These are phyloP conservation scores for Bellardia bayeri DNA, from an alignment of 2,888 invertebrate species.

Conservation along the genomic window DNA sequence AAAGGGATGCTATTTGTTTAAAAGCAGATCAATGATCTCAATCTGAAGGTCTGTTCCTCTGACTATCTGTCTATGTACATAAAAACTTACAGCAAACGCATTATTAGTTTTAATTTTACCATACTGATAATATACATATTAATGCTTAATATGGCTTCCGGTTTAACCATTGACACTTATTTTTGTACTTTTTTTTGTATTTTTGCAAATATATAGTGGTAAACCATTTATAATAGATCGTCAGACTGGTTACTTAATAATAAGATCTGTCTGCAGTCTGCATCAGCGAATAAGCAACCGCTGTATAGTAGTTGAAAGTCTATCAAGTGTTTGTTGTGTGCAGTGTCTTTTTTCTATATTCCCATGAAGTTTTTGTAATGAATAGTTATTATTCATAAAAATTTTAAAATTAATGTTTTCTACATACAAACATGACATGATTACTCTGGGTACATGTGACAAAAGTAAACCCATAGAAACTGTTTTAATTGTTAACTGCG, in stretches of 20 bases:
- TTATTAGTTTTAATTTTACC: slow-evolving; percentile 67
- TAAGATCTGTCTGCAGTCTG: slow-evolving; percentile 61
- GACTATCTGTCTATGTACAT: not conserved
- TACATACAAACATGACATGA: slow-evolving; percentile 35
- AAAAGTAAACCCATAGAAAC: slow-evolving; percentile 43
- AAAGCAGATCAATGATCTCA: slow-evolving; percentile 70
- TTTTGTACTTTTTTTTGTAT: not conserved
- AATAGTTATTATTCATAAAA: slow-evolving; percentile 68
- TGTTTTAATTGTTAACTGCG: slow-evolving; percentile 39
- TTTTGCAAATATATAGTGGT: slow-evolving; percentile 63
- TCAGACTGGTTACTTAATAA: slow-evolving; percentile 67
- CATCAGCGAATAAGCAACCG: slow-evolving; percentile 4
- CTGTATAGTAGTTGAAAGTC: slow-evolving; percentile 32
- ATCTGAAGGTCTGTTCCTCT: slow-evolving; percentile 15
- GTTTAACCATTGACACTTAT: slow-evolving; percentile 73
- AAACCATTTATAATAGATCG: slow-evolving; percentile 63
- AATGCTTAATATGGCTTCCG: slow-evolving; percentile 71
- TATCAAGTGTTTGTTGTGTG: slow-evolving; percentile 11
- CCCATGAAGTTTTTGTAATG: slow-evolving; percentile 66
- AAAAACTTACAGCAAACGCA: slow-evolving; percentile 45
- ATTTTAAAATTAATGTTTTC: slow-evolving; percentile 34
- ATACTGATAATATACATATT: slow-evolving; percentile 53
- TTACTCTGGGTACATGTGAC: slow-evolving; percentile 30
- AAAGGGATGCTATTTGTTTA: slow-evolving; percentile 64
- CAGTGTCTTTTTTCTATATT: slow-evolving; percentile 43